Percentiles rank a stretch among this genome's conserved stretches.
Evolutionary conservation across 1,140 invertebrate genomes (phyloP).

Genomic region (Babylonia areolata): DNA sequence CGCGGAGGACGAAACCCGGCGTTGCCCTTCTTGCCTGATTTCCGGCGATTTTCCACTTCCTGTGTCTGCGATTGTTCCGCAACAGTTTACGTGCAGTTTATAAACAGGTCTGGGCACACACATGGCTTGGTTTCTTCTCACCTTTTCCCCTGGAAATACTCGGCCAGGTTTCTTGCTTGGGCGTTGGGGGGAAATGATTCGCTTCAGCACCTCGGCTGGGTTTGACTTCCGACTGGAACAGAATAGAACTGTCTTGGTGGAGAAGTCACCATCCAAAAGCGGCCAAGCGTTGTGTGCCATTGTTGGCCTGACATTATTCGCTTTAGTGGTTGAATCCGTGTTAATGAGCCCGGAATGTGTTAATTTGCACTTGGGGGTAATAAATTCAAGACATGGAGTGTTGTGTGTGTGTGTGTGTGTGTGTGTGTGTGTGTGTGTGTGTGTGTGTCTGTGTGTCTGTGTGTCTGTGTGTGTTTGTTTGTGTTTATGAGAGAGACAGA

Average conservation of each 20-base stretch:
- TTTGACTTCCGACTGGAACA: background rate
- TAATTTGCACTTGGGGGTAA: background rate
- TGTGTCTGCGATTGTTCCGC: background rate
- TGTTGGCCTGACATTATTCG: background rate
- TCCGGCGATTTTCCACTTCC: background rate
- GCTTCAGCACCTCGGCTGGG: no score
- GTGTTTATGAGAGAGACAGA: no score
- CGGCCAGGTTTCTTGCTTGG: no score
- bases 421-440: no score
- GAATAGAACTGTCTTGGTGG: background rate
- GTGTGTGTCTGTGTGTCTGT: no score
- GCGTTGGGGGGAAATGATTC: no score
- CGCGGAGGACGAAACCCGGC: background rate
- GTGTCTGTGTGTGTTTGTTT: no score
- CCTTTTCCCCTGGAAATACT: background rate
- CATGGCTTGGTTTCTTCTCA: background rate
- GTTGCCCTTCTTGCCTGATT: background rate
- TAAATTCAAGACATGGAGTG: no score
- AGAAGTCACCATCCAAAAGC: background rate
- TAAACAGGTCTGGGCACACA: background rate
- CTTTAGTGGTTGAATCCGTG: background rate
- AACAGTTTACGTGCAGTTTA: background rate
- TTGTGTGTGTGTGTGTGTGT: no score
- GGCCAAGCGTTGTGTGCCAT: background rate
- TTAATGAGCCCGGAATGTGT: background rate